A percentile compares a stretch with the other conserved stretches of the same genome.
These are phyloP conservation scores for Cladorhizidae sp. DNA, from an alignment of 37 sponge, comb jelly and placozoan genomes.

Conservation along the genomic window DNA sequence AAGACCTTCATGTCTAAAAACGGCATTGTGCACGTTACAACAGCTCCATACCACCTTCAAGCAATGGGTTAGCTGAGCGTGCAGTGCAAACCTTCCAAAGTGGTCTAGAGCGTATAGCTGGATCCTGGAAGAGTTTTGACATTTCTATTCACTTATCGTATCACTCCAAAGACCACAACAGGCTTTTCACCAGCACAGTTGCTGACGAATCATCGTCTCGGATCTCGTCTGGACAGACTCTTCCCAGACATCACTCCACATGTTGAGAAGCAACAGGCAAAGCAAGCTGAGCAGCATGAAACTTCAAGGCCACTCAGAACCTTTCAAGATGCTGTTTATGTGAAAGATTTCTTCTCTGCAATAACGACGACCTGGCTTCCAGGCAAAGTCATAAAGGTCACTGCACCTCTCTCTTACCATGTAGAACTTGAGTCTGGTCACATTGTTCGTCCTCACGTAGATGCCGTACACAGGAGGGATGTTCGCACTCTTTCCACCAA, in stretches of 20 bases:
- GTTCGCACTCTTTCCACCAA: not conserved
- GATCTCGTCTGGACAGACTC: conserved; percentile 28
- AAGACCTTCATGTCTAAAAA: conserved; percentile 11
- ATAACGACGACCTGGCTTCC: conserved; percentile 2
- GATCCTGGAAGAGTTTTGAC: conserved; percentile 12
- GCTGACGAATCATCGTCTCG: conserved; percentile 23
- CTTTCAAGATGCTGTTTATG: conserved; percentile 1
- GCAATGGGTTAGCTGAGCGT: conserved; percentile 63
- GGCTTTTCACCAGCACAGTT: conserved; percentile 52
- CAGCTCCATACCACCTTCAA: conserved; percentile 53
- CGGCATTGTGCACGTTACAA: conserved; percentile 19
- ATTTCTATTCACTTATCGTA: conserved; percentile 47
- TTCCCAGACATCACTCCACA: conserved; percentile 21
- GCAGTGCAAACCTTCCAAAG: conserved; percentile 27
- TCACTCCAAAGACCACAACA: conserved; percentile 42
- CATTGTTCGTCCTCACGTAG: conserved; percentile 18
- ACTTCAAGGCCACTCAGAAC: not conserved
- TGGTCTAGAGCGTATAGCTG: conserved; percentile 1
- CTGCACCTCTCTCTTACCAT: conserved; percentile 30
- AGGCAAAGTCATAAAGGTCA: not conserved
- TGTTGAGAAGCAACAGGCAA: not conserved
- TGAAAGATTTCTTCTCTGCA: conserved; percentile 25
- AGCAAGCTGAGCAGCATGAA: not conserved
- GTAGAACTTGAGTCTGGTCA: conserved; percentile 11
- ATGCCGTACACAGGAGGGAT: not conserved